Conservation (phyloP, 2,888 invertebrate genomes). For the Ametastegia equiseti region DNA sequence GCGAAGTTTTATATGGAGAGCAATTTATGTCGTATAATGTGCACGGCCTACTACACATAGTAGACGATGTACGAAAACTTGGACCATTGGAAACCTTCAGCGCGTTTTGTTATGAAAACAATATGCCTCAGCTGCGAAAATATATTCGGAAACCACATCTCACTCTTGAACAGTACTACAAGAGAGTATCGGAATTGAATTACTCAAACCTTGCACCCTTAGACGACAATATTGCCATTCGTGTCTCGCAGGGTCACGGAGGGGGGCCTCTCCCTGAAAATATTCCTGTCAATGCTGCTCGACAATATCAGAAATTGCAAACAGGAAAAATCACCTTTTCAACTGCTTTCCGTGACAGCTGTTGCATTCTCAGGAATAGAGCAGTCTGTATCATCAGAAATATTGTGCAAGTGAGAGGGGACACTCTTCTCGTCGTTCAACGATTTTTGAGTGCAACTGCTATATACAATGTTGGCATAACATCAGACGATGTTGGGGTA, state of each 20-base stretch:
- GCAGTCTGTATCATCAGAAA: constrained; percentile 3
- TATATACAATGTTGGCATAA: constrained; percentile 37
- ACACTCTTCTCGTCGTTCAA: constrained; percentile 17
- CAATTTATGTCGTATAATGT: constrained; percentile 57
- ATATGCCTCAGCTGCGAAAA: constrained; percentile 41
- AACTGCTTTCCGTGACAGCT: constrained; percentile 30
- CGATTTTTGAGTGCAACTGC: background rate
- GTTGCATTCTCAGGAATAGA: background rate
- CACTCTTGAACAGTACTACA: constrained; percentile 43
- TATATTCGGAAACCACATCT: constrained; percentile 36
- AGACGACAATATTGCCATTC: background rate
- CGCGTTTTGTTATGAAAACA: constrained; percentile 42
- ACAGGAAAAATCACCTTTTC: constrained; percentile 27
- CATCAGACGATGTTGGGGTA: constrained; percentile 35
- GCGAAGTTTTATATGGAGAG: constrained; percentile 54
- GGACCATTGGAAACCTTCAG: constrained; percentile 46
- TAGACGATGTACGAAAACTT: constrained; percentile 53
- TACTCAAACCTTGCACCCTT: background rate
- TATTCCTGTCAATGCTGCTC: background rate
- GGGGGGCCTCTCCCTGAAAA: constrained; percentile 15
- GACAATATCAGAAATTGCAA: constrained; percentile 22
- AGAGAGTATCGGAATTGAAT: constrained; percentile 12
- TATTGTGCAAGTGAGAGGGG: constrained; percentile 5
- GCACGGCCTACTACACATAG: constrained; percentile 58
- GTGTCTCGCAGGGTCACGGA: background rate